Base-by-base conservation (phyloP, 2,797 vertebrate species). In the Rhinatrema bivittatum region DNA sequence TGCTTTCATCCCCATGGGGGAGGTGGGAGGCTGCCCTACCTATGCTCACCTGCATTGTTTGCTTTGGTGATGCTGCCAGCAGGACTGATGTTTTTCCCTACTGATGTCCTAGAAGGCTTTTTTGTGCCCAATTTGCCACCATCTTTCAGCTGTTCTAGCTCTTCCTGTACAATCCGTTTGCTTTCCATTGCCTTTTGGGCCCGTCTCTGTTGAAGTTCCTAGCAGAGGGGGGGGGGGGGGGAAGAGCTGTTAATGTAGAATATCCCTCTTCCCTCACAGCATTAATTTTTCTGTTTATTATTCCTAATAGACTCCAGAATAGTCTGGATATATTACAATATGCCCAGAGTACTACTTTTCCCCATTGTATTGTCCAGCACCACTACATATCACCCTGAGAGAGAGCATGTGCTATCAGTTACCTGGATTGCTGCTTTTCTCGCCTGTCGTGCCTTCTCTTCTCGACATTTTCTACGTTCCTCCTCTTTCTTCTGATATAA, bases 201-300 rank as follows among this genome's bases (percentile, higher is more conserved):
- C 60, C 76, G 70, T 56, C 88, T 93, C 68, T 91, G 87, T 41
- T 93, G 90, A 62, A 97, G 79, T 40, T 98, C 93, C 94, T 97
- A 48, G 0, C 1, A 22, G 13, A 9, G 6, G 33, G 44, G 27
- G n/a, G n/a, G n/a, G n/a, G 13, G 9, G 6, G 33, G 50, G 25
- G n/a, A n/a, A n/a, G n/a, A n/a, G n/a, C n/a, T n/a, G n/a, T n/a
- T n/a, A n/a, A n/a, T n/a, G n/a, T n/a, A n/a, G n/a, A n/a, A n/a
- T n/a, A n/a, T n/a, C n/a, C n/a, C n/a, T n/a, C n/a, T n/a, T n/a
- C n/a, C n/a, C n/a, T n/a, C n/a, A 11, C 1, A 10, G 9, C 4
- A 39, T 4, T 50, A 11, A 21, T 30, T 1, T 1, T 11, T 9
- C 7, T 42, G 23, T 12, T n/a, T 14, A 4, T n/a, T n/a, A n/a